These are phyloP conservation scores for Iselma pallidipennis DNA, from an alignment of 2,888 invertebrate genomes.

Conservation along the genomic window DNA sequence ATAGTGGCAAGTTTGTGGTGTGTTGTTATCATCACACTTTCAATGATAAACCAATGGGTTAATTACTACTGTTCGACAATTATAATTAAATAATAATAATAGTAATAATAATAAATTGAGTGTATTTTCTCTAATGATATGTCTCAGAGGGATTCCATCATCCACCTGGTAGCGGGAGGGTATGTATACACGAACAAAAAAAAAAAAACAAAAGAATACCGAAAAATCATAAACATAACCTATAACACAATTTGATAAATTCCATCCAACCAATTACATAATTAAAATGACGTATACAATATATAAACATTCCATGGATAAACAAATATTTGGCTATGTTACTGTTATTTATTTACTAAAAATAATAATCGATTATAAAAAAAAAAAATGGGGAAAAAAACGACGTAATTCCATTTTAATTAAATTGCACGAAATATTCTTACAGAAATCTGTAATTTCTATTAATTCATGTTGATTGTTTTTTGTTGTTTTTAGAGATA, in stretches of 20 bases:
- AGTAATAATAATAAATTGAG: constrained; percentile 13
- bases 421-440: no score
- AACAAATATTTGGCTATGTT: constrained; percentile 17
- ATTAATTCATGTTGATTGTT: no score
- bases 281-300: not conserved
- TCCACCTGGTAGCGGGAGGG: constrained; percentile 96
- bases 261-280: constrained; percentile 1
- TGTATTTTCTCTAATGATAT: constrained; percentile 52
- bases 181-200: constrained; percentile 60
- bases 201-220: not conserved
- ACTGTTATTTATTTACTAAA: not conserved
- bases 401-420: not conserved
- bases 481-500: no score
- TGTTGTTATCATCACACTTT: not conserved
- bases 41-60: not conserved
- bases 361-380: constrained; percentile 3
- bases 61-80: not conserved
- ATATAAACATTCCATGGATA: constrained; percentile 1
- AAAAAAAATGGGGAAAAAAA: no score
- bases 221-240: constrained; percentile 1
- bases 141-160: constrained; percentile 85
- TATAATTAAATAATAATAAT: not conserved
- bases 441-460: no score
- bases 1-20: constrained; percentile 17
- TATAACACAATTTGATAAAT: no score